phyloP scores from a whole-genome alignment of 2,113 vertebrate genomes.

The Promerops cafer region DNA sequence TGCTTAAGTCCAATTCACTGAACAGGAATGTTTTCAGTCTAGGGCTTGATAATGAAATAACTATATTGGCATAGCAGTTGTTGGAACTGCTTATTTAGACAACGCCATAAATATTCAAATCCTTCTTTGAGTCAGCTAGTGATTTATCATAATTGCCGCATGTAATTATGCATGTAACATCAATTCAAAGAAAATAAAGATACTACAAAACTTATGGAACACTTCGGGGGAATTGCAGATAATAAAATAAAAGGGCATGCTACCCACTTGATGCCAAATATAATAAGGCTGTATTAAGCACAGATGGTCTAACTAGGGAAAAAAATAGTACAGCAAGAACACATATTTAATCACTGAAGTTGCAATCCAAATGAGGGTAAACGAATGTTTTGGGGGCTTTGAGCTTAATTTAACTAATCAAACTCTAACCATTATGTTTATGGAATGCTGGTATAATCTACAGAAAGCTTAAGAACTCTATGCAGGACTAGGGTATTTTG shows the following conservation, averaged over 20 bases:
- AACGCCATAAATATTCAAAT: constrained; percentile 7
- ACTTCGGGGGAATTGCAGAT: neutral
- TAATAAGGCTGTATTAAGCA: neutral
- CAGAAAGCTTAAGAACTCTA: neutral
- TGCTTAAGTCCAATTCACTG: neutral
- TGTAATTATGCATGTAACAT: neutral
- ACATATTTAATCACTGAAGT: neutral
- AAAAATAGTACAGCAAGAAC: neutral
- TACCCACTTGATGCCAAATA: neutral
- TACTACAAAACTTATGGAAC: neutral
- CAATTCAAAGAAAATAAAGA: neutral
- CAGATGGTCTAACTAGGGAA: neutral
- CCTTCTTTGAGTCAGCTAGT: neutral
- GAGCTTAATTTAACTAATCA: neutral
- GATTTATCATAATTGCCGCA: constrained; percentile 12
- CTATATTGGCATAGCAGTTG: neutral
- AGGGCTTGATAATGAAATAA: neutral
- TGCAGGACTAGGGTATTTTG: neutral
- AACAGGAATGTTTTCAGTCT: neutral
- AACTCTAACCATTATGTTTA: neutral
- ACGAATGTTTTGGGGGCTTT: neutral
- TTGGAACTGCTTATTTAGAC: constrained; percentile 11
- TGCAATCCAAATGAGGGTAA: neutral
- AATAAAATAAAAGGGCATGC: neutral
- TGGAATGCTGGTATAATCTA: neutral